Evolutionary conservation across 2,113 vertebrate species (phyloP).

Genomic region (Dromaius novaehollandiae): DNA sequence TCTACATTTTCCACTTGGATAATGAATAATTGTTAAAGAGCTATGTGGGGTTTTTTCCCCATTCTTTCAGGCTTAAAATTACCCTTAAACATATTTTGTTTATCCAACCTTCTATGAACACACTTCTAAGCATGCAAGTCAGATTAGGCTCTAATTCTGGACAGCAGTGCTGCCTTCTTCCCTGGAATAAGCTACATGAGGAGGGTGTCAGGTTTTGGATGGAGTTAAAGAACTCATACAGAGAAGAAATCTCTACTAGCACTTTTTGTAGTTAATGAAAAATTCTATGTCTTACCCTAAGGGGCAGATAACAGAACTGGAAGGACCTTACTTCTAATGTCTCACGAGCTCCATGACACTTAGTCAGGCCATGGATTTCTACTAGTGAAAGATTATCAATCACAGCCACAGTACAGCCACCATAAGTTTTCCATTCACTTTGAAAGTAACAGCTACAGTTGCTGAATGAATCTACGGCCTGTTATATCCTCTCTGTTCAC

Average conservation of each 20-base stretch:
- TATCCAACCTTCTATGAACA: neutral
- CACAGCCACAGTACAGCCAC: neutral
- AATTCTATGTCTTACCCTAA: neutral
- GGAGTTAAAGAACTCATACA: neutral
- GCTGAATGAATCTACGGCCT: neutral
- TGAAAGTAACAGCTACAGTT: neutral
- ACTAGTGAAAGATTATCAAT: neutral
- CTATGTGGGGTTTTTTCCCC: neutral
- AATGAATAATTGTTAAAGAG: neutral
- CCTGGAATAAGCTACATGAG: neutral
- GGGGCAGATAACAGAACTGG: neutral
- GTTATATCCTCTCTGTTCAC: neutral
- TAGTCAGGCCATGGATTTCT: neutral
- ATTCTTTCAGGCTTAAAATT: neutral
- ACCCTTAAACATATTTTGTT: neutral
- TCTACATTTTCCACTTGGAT: neutral
- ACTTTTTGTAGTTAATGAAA: neutral
- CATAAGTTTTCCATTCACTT: neutral
- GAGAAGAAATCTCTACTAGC: neutral
- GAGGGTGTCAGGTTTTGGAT: neutral
- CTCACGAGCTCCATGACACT: neutral
- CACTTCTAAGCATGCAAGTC: neutral
- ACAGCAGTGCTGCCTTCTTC: neutral
- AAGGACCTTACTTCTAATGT: neutral
- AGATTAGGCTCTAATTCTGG: neutral